Base-by-base conservation (phyloP, 2,113 vertebrate species). In the Protomyctophum bolini region DNA sequence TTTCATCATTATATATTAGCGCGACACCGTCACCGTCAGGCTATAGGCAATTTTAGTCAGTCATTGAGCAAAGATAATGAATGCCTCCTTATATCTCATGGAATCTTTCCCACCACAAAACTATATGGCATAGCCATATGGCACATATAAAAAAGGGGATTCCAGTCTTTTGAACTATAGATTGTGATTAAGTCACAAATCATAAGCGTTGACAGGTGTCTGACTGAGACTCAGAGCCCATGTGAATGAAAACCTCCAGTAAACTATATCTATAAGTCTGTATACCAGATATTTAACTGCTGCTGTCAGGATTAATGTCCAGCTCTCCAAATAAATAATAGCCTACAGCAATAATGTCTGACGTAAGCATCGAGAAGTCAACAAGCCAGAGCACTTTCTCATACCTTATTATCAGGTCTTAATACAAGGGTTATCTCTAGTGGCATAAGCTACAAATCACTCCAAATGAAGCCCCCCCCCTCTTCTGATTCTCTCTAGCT, bases 261-360 rank as follows among this genome's bases (percentile, higher is more conserved):
- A 21, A 21, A 21, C 21, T 21, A 21, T 21, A 21, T 21, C 21
- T 21, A 21, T 21, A 21, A 21, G 21, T 21, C 21, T 21, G 21
- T 21, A 21, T 21, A 21, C 21, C 21, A 21, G 21, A 63, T 57
- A 76, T 81, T 76, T 62, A 72, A 72, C 81, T 46, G 65, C 49
- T 55, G 70, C 66, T 67, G 73, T 62, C 79, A 69, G 58, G 68
- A 75, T 67, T 74, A 84, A 84, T 87, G 72, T 58, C 33, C 76
- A 79, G 75, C 67, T 76, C 77, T 72, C 83, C 81, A 83, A 79
- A 77, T 21, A 21, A 21, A 21, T 21, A 21, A 21, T 21, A 21
- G 21, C 21, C 21, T 21, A 76, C 81, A 76, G 84, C 72, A 76
- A 52, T 71, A 88, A 85, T 76, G 83, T 87, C 84, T 82, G 72